These are phyloP conservation scores for Euwallacea similis DNA, from an alignment of 1,140 invertebrate genomes.

Conservation along the genomic window DNA sequence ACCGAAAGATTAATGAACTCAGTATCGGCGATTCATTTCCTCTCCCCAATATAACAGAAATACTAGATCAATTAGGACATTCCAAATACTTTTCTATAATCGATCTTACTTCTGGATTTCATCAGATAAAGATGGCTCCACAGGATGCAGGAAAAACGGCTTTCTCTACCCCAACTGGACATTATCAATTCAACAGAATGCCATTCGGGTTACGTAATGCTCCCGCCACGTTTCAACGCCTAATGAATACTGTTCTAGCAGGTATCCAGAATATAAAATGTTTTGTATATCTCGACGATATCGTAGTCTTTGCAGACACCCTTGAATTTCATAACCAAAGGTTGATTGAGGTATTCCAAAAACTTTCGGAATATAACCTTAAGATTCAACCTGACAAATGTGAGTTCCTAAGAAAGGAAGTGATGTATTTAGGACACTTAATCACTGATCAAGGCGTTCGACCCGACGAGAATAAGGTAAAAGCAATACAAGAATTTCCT, in stretches of 20 bases:
- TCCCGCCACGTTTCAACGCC: neutral
- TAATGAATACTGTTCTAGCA: conserved; percentile 51
- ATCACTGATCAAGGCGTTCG: conserved; percentile 40
- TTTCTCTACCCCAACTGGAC: conserved; percentile 47
- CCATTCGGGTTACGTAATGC: conserved; percentile 1
- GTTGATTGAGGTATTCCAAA: conserved; percentile 25
- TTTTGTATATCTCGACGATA: conserved; percentile 50
- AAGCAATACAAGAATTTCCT: conserved; percentile 16
- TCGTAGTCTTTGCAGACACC: conserved; percentile 45
- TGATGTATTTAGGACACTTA: conserved; percentile 43
- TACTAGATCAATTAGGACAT: conserved; percentile 52
- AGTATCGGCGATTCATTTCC: conserved; percentile 36
- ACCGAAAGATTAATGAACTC: conserved; percentile 38
- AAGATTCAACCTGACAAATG: conserved; percentile 33
- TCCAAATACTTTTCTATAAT: conserved; percentile 48
- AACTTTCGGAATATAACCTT: conserved; percentile 28
- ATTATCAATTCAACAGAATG: conserved; percentile 48
- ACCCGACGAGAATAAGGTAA: conserved; percentile 40
- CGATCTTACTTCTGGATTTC: conserved; percentile 17
- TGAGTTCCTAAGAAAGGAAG: conserved; percentile 33
- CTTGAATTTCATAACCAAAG: conserved; percentile 46
- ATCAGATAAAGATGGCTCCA: conserved; percentile 2
- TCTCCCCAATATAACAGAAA: conserved; percentile 41
- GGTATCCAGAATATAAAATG: conserved; percentile 42
- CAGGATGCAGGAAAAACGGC: conserved; percentile 37